Evolutionary conservation across 2,797 vertebrate genomes (phyloP), one percentile per base, ranked within the genome.

Genomic region (Cyclopterus lumpus): DNA sequence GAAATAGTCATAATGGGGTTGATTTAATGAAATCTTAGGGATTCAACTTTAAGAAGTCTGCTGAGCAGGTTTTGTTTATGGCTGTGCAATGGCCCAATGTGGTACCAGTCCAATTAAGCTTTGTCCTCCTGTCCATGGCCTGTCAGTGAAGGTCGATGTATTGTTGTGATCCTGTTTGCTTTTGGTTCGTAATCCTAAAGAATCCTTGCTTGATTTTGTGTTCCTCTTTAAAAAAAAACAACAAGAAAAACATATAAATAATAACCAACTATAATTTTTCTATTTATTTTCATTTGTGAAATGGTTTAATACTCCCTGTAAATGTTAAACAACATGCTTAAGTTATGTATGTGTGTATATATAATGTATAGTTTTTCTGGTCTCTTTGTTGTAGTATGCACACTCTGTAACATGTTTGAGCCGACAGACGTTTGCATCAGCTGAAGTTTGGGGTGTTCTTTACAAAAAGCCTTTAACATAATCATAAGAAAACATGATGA

Each of bases 271-370:
- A 83, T 90, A 64, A 77, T 91, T 88, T 82, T 89, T 86, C 79
- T 91, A 95, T 95, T 95, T 95, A 94, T 95, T 95, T 95, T 89
- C 74, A 59, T 85, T 90, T 88, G 91, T 94, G 90, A 92, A 86
- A 86, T 82, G 57, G 85, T 93, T 92, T 89, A 85, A 80, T 92
- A 89, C 84, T 85, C 81, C 85, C 74, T 91, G 87, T 93, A 94
- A 91, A 90, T 92, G 91, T 93, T 84, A 67, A 85, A 89, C 85
- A 73, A 73, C 48, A 81, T 88, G 85, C 85, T 84, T 94, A 95
- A 95, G 93, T 95, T 95, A 94, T 94, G 86, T 94, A 78, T 91
- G 84, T 91, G 83, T 55, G 83, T 30, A 91, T 91, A 94, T 89
- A 95, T 91, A 86, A 76, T 94, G 92, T 93, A 93, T 87, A 92